Evolutionary conservation across 1,140 invertebrate genomes (phyloP), one percentile per base, ranked within the genome.

Genomic region (Apis laboriosa): DNA sequence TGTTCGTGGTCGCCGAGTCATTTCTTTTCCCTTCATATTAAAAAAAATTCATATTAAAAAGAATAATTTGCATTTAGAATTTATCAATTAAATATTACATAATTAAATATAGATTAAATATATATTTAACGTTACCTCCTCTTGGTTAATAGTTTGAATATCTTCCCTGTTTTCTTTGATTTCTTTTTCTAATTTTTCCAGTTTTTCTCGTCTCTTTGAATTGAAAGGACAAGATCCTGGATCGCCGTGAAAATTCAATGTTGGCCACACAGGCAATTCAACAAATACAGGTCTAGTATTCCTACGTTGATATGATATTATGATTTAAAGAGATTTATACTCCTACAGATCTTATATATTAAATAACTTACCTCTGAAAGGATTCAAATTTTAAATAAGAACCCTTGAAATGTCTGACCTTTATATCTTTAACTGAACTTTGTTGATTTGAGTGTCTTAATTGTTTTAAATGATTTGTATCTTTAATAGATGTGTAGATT

Each of bases 1-100:
- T 81, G 95, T 95, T 71, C 95, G 94, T 90, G 95, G 95, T 92
- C 96, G 95, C 88, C 96, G 95, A 88, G 95, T 96, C 96, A 96
- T 96, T 93, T 94, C 94, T 93, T 92, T 93, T 85, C 91, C 87
- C 93, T 94, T 75, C 70, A 63, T 80, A 74, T 63, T n/a, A 1
- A 80, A 53, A 19, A 24, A n/a, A n/a, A 51, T 19, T 75, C 70
- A 63, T 80, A 74, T 63, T n/a, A 1, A 80, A 53, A 19, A 24
- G 15, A 55, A 55, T 73, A 19, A 43, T 63, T 34, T 34, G 34
- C 34, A 34, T 34, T 17, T 24, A 1, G 15, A 12, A 64, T 51
- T 24, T 64, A 64, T 34, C 13, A 1, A 58, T 55, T 0, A 9
- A 71, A 53, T 11, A 17, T 64, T 53, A 58, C 13, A 13, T 1